Percentiles rank a stretch among this genome's conserved stretches.
Evolutionary conservation across 2,113 vertebrate species (phyloP).

Genomic region (Ciconia maguari): DNA sequence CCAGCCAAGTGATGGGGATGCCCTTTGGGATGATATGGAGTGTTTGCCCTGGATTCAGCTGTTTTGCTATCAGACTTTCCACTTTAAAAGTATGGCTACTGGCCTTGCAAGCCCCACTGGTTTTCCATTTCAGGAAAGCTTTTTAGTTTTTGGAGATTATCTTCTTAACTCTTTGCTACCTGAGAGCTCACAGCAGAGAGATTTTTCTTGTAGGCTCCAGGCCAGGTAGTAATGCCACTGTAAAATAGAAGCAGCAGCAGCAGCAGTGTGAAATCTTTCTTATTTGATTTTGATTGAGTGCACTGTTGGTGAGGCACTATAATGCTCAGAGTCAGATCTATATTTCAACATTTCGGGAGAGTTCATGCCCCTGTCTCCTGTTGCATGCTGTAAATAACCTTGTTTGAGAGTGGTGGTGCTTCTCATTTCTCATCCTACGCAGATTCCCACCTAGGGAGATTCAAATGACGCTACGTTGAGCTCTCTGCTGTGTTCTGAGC

Average conservation of each 20-base stretch:
- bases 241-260: neutral
- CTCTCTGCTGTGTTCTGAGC: neutral
- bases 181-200: neutral
- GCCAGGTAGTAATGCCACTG: neutral
- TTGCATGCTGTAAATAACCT: neutral
- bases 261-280: neutral
- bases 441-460: no score
- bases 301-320: neutral
- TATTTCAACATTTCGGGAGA: neutral
- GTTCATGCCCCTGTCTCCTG: neutral
- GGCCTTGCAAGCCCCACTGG: neutral
- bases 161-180: neutral
- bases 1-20: no score
- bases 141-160: neutral
- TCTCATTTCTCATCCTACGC: neutral
- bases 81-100: neutral
- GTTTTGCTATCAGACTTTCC: neutral
- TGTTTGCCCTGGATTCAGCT: neutral
- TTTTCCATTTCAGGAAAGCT: neutral
- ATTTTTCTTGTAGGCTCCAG: neutral
- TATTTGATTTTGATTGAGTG: slow-evolving; percentile 2
- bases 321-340: neutral
- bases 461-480: neutral
- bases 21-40: neutral
- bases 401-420: fast-evolving